Base-by-base conservation (phyloP, 2,888 invertebrate genomes). In the Myopa tessellatipennis region DNA sequence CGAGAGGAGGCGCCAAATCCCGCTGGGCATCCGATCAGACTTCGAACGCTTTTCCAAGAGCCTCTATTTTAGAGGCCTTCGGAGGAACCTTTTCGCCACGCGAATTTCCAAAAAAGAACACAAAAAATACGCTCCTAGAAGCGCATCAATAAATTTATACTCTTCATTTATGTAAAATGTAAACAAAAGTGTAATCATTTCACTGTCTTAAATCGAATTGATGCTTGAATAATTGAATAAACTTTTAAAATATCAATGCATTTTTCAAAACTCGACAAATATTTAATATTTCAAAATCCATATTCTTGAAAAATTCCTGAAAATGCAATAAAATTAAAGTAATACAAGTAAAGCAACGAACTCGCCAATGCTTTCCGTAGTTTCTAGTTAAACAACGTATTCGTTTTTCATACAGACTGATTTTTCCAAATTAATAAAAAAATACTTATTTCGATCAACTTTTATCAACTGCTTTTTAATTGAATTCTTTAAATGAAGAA, bases 1-100 rank as follows among this genome's bases (percentile, higher is more conserved):
- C 45, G 52, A 26, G 60, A 69, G 58, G 55, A 78, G 81, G 79
- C 82, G 82, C 82, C 82, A 81, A 80, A 80, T 77, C 82, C 81
- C 76, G 82, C 81, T 81, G 82, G 55, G 79, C 60, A 26, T 58
- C 58, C 3, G 7, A 45, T 45, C 45, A 45, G 45, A 45, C 45
- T 45, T 45, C 45, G 45, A 45, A 10, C 45, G 45, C 45, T 45
- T 45, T 26, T 26, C 2, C 3, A 45, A 45, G 10, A 45, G 45
- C 7, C 45, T 45, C 10, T 10, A 45, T 45, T 45, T 45, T 45
- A 6, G 45, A 40, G 40, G 40, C 40, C 40, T 40, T 40, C 40
- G 8, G 10, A 45, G 45, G 45, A 45, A 1, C 45, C 45, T 45
- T 26, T 26, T 26, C 2, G 2, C 26, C 26, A 26, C 45, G 45